A percentile compares a stretch with the other conserved stretches of the same genome.
Conservation (phyloP, 2,113 vertebrate species). For the Limanda limanda region DNA sequence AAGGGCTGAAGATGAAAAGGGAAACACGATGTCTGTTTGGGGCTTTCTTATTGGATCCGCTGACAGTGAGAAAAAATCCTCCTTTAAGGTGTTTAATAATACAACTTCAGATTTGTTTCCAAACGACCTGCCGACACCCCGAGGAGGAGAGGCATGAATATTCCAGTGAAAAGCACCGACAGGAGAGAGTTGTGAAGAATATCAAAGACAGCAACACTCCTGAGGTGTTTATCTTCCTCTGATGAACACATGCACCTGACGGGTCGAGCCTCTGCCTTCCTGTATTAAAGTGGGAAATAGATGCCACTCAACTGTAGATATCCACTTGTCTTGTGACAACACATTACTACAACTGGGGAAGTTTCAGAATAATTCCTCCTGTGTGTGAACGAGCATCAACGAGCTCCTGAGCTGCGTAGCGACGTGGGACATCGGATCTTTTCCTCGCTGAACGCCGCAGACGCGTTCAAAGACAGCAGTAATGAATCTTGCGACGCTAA, state of each 20-base stretch:
- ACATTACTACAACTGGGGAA: neutral
- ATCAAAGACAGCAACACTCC: conserved; percentile 4
- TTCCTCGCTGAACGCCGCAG: conserved; percentile 31
- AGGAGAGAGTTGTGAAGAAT: conserved; percentile 35
- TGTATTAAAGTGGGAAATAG: neutral
- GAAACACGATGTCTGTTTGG: no score
- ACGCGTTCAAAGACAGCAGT: conserved; percentile 34
- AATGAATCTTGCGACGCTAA: conserved; percentile 68
- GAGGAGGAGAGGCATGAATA: conserved; percentile 14
- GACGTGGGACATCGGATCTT: conserved; percentile 8
- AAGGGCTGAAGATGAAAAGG: no score
- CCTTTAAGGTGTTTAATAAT: conserved; percentile 12
- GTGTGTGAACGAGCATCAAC: neutral
- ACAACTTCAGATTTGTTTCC: neutral
- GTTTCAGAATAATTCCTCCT: neutral
- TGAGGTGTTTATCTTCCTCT: conserved; percentile 15
- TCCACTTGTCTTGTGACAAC: neutral
- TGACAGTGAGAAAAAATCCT: neutral
- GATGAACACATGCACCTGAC: conserved; percentile 7
- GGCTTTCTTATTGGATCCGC: neutral
- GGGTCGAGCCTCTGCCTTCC: neutral
- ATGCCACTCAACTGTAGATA: neutral
- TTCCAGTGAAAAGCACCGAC: neutral
- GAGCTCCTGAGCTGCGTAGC: neutral
- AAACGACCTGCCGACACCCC: conserved; percentile 16